Evolutionary conservation across 1,140 invertebrate genomes (phyloP).

Genomic region (Epicauta chinensis): DNA sequence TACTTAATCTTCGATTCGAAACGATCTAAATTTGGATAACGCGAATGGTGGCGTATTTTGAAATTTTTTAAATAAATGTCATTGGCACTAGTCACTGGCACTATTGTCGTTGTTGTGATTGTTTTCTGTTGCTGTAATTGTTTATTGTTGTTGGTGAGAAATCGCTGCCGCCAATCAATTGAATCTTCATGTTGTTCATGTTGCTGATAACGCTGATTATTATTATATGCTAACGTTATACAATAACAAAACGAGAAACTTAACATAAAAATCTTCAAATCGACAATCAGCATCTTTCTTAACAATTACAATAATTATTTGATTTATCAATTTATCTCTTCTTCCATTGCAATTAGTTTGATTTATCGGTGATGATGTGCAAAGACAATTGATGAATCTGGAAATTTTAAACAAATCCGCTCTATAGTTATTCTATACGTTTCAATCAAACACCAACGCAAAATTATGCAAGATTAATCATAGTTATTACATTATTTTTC

Average conservation of each 20-base stretch:
- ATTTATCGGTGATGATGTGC: too few species aligned
- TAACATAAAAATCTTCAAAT: slow-evolving; percentile 8
- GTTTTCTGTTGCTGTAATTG: not conserved
- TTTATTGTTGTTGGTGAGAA: not conserved
- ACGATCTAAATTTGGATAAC: slow-evolving; percentile 9
- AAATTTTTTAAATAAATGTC: slow-evolving; percentile 10
- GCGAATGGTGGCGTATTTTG: slow-evolving; percentile 8
- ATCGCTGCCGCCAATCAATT: slow-evolving; percentile 6
- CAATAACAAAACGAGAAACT: slow-evolving; percentile 3
- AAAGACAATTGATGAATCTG: too few species aligned
- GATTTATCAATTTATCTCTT: too few species aligned
- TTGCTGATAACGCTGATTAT: not conserved
- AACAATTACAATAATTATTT: too few species aligned
- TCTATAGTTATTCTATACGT: too few species aligned
- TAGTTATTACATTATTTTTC: too few species aligned
- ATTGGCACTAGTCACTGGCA: slow-evolving; percentile 10
- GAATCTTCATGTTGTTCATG: slow-evolving; percentile 1
- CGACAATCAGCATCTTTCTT: slow-evolving; percentile 10
- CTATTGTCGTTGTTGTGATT: slow-evolving; percentile 2
- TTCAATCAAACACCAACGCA: too few species aligned
- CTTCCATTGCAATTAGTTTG: too few species aligned
- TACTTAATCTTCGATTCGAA: slow-evolving; percentile 4
- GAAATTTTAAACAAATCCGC: too few species aligned
- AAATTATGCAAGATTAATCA: too few species aligned
- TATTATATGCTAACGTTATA: slow-evolving; percentile 4